Evolutionary conservation across 2,888 invertebrate genomes (phyloP), one percentile per base, ranked within the genome.

Genomic region (Chalcosyrphus nemorum): DNA sequence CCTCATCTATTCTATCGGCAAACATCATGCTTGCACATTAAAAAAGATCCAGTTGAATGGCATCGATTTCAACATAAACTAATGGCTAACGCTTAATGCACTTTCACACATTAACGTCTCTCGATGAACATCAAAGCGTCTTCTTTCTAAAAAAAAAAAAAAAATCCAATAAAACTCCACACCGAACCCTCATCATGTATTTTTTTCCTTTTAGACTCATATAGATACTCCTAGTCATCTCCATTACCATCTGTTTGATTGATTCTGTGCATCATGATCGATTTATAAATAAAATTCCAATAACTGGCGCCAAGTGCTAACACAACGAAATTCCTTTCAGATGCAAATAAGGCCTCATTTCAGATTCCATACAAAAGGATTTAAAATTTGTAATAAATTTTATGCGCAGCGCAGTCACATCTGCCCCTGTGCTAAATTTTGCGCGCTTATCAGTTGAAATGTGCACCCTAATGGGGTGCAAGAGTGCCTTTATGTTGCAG

Each of bases 401-500:
- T n/a, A n/a, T n/a, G n/a, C n/a, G n/a, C n/a, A n/a, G n/a, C n/a
- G n/a, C 45, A 17, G 47, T 29, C 29, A 32, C 7, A 43, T n/a
- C 11, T 21, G 41, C 56, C 71, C 63, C 38, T 70, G 71, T 7
- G 1, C 38, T 72, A 27, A 17, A 52, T 61, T n/a, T 56, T 57
- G 24, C 19, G 4, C 43, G 19, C 56, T 78, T 78, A 78, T 78
- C 78, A 71, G 63, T 29, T 43, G 52, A n/a, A n/a, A n/a, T n/a
- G 54, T 61, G 54, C 45, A 7, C 32, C 13, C 9, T 4, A 24
- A 24, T 24, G n/a, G n/a, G n/a, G n/a, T n/a, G 24, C 24, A 4
- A 24, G 2, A 24, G 24, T 24, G 19, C 9, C 17, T 9, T 32
- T 2, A 1, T 7, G 32, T 32, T 32, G 32, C 32, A 32, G 32